Conservation (phyloP, 2,113 vertebrate species). For the Talpa occidentalis region DNA sequence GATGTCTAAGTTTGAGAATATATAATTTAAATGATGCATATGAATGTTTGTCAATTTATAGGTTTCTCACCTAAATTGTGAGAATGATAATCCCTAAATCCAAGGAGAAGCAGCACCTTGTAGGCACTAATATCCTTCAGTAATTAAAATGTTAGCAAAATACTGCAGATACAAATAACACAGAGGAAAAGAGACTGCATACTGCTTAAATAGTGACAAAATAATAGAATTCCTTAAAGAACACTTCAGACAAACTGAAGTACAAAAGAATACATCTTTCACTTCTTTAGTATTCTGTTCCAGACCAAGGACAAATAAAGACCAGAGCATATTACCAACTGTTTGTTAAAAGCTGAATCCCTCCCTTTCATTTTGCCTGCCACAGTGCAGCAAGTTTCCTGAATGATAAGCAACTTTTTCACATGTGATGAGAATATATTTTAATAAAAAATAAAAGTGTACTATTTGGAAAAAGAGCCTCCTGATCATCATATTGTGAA, state of each 20-base stretch:
- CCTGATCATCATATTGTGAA: not conserved
- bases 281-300: slow-evolving; percentile 59
- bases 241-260: slow-evolving; percentile 6
- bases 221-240: slow-evolving; percentile 30
- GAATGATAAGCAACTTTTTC: slow-evolving; percentile 43
- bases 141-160: slow-evolving; percentile 28
- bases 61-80: not conserved
- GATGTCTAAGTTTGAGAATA: not conserved
- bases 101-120: not conserved
- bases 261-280: slow-evolving; percentile 19
- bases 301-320: slow-evolving; percentile 70
- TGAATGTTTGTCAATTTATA: not conserved
- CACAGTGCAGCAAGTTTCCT: slow-evolving; percentile 5
- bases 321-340: slow-evolving; percentile 50
- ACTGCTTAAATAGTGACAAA: not conserved
- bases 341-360: slow-evolving; percentile 56
- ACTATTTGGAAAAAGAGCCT: slow-evolving; percentile 33
- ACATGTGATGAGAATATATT: slow-evolving; percentile 61
- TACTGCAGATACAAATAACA: not conserved
- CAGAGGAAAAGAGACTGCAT: not conserved
- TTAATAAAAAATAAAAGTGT: slow-evolving; percentile 21
- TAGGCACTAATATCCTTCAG: not conserved
- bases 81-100: not conserved
- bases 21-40: not conserved
- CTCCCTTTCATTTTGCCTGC: slow-evolving; percentile 56